phyloP scores from a whole-genome alignment of 1,140 invertebrate genomes.

The Microplitis demolitor region DNA sequence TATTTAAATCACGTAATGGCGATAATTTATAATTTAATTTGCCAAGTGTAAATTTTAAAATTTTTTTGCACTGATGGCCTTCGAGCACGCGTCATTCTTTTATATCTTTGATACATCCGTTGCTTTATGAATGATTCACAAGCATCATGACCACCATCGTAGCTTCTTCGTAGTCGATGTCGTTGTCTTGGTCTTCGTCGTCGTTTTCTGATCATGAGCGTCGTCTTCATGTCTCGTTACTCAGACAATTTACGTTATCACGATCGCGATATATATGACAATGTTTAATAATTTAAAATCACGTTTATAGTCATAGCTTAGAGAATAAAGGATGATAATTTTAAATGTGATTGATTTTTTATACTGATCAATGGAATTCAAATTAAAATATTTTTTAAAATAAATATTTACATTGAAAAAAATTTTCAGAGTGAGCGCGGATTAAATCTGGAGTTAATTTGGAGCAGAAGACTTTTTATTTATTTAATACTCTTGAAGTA shows the following conservation, averaged over 20 bases:
- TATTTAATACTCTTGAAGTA: no score
- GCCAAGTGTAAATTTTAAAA: neutral
- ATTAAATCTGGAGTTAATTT: no score
- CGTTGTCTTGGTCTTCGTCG: neutral
- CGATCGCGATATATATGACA: neutral
- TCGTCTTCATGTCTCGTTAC: no score
- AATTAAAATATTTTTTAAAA: no score
- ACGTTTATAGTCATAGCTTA: no score
- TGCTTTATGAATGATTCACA: slow-evolving; percentile 26
- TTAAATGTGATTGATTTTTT: no score
- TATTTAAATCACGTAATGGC: no score
- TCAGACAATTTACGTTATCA: neutral
- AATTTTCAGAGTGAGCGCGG: no score
- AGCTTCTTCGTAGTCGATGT: neutral
- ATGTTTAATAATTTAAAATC: neutral
- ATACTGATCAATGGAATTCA: no score
- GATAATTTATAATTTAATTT: neutral
- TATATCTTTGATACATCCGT: slow-evolving; percentile 23
- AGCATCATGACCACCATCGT: neutral
- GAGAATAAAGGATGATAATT: neutral
- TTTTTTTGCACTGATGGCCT: neutral
- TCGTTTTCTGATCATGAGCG: no score
- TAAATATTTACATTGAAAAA: no score
- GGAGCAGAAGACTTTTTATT: no score
- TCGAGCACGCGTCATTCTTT: slow-evolving; percentile 6